Percentiles rank a stretch among this genome's conserved stretches.
Conservation (phyloP, 2,888 invertebrate species). For the Philhelius pedissequus region DNA sequence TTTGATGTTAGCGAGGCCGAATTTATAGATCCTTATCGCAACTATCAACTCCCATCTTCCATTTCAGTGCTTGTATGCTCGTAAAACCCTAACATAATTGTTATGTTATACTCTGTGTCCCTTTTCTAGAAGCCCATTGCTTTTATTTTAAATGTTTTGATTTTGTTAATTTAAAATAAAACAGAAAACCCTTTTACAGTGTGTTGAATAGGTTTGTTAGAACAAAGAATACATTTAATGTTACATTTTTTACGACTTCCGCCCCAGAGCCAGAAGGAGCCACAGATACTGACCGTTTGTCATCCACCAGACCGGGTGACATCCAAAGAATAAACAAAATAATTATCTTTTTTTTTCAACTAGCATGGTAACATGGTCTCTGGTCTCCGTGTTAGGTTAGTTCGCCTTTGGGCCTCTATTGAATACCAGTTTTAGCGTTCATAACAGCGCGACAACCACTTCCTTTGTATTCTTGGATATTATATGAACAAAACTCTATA, state of each 20-base stretch:
- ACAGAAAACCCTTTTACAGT: neutral
- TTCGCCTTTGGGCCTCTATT: constrained; percentile 19
- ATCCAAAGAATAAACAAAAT: constrained; percentile 21
- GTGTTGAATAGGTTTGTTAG: neutral
- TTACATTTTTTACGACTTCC: constrained; percentile 55
- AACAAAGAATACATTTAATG: neutral
- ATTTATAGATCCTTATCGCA: too few species aligned
- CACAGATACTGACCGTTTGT: constrained; percentile 30
- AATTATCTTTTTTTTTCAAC: constrained; percentile 38
- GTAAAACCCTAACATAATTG: neutral
- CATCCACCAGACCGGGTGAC: constrained; percentile 61
- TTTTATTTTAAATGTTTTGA: constrained; percentile 3
- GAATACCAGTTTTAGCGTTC: constrained; percentile 20
- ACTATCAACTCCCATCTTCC: too few species aligned
- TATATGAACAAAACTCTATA: constrained; percentile 27
- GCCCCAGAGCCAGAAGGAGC: constrained; percentile 36
- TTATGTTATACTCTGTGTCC: neutral
- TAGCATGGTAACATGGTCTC: constrained; percentile 45
- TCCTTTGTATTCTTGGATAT: constrained; percentile 36
- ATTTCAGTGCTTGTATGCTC: too few species aligned
- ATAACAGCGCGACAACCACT: constrained; percentile 26
- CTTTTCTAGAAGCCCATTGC: neutral
- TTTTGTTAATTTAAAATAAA: constrained; percentile 1
- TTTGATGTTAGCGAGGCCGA: too few species aligned
- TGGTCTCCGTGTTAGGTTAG: neutral